Evolutionary conservation across 1,140 invertebrate genomes (phyloP), one percentile per base, ranked within the genome.

Genomic region (Drosophila erecta): DNA sequence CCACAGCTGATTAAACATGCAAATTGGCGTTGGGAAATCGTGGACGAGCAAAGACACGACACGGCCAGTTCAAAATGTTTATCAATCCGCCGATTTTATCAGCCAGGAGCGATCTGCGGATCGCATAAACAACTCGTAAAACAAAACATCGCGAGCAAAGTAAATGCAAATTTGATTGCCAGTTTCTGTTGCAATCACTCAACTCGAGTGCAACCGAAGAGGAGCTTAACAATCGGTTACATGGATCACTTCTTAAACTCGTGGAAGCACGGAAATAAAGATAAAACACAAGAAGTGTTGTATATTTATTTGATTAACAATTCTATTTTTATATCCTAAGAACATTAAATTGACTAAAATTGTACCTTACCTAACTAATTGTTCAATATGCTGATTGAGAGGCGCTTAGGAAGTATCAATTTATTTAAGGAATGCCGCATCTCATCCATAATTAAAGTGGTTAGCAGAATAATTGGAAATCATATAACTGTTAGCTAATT

Each of bases 1-100:
- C 70, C 66, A 77, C 83, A 83, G 79, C 65, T 87, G 84, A 84
- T 87, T 87, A 87, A 89, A 87, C 84, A 89, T 89, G 79, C 84
- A 78, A 78, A 78, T 78, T 78, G 76, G 51, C 58, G 58, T 78
- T 78, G 73, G 74, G 79, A 89, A 89, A 89, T 89, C 84, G 84
- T 84, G 83, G 75, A 79, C 44, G 70, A 80, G 67, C 59, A 57
- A 58, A 73, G 57, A 84, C 77, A 76, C 80, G 81, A 86, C 73
- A 83, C 66, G 64, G 80, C 66, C 81, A 62, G 64, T 44, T 81
- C 47, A 86, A 75, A 86, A 85, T 81, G 77, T 81, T 80, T 81
- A 81, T 86, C 78, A 87, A 79, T 87, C 64, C 77, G 35, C 35
- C 59, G 73, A 83, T 79, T 66, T 89, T 79, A 89, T 89, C 83